Percentiles rank a stretch among this genome's conserved stretches.
phyloP scores from a whole-genome alignment of 2,888 invertebrate genomes.

The Ligdia adustata region DNA sequence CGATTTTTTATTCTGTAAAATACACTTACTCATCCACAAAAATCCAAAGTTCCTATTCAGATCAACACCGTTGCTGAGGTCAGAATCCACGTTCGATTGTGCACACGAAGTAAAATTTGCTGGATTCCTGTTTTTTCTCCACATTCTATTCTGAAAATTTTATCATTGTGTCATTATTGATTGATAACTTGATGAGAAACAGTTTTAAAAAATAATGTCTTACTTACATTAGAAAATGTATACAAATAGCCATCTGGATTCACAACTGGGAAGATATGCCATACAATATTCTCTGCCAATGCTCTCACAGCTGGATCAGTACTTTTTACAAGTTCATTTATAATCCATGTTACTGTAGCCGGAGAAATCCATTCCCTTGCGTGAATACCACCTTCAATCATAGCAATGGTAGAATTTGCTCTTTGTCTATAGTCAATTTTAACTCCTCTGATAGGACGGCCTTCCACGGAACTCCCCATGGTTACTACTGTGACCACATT shows the following conservation, averaged over 20 bases:
- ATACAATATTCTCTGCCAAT: constrained; percentile 87
- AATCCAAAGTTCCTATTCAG: constrained; percentile 71
- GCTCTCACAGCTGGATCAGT: constrained; percentile 76
- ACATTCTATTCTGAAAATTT: constrained; percentile 85
- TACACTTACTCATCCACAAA: constrained; percentile 65
- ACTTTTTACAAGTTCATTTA: constrained; percentile 88
- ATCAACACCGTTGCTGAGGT: constrained; percentile 69
- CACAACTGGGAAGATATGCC: constrained; percentile 89
- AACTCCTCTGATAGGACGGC: constrained; percentile 84
- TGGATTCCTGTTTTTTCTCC: constrained; percentile 86
- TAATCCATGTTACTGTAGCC: constrained; percentile 86
- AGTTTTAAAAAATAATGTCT: background rate
- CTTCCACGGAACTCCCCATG: constrained; percentile 85
- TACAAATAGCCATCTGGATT: constrained; percentile 91
- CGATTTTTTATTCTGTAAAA: no score
- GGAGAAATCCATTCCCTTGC: constrained; percentile 90
- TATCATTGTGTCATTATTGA: background rate
- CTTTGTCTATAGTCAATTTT: constrained; percentile 68
- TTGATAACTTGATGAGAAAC: background rate
- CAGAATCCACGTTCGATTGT: constrained; percentile 45
- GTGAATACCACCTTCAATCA: constrained; percentile 87
- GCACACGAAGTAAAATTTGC: constrained; percentile 48
- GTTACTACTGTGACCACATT: constrained; percentile 72
- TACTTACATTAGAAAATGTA: constrained; percentile 85
- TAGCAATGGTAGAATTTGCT: constrained; percentile 67